Percentiles rank a stretch among this genome's conserved stretches.
Conservation (phyloP, 2,113 vertebrate genomes). For the Engraulis encrasicolus region DNA sequence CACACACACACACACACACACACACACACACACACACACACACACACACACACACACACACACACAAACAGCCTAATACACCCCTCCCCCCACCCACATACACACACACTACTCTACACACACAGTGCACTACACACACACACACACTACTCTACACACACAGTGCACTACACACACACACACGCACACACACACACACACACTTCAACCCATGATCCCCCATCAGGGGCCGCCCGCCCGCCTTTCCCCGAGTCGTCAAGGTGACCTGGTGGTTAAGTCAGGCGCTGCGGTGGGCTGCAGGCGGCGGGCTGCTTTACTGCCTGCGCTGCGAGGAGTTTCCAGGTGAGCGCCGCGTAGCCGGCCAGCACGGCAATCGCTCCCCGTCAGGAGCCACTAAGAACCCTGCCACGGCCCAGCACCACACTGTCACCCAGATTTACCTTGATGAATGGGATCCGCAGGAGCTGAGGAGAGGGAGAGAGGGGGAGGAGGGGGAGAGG, state of each 20-base stretch:
- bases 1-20: too few relatives aligned
- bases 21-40: too few relatives aligned
- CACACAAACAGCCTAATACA: too few relatives aligned
- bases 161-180: not conserved
- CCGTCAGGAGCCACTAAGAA: constrained; percentile 67
- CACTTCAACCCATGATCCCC: constrained; percentile 1
- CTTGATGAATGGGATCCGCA: constrained; percentile 50
- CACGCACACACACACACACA: constrained; percentile 34
- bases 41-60: too few relatives aligned
- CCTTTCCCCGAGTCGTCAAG: constrained; percentile 34
- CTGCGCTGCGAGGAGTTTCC: constrained; percentile 61
- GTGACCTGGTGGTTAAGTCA: constrained; percentile 39
- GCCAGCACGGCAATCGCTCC: constrained; percentile 55
- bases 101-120: too few relatives aligned
- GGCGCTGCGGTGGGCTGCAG: constrained; percentile 21
- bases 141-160: not conserved
- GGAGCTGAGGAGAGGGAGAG: not conserved
- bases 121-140: too few relatives aligned
- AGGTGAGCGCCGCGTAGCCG: too few relatives aligned
- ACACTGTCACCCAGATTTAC: constrained; percentile 48
- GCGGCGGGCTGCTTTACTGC: not conserved
- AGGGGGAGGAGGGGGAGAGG: not conserved
- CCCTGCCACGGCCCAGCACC: constrained; percentile 60
- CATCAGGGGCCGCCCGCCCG: not conserved
- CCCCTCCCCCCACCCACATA: too few relatives aligned